Conservation (phyloP, 2,888 invertebrate species). For the Archips crataeganus region DNA sequence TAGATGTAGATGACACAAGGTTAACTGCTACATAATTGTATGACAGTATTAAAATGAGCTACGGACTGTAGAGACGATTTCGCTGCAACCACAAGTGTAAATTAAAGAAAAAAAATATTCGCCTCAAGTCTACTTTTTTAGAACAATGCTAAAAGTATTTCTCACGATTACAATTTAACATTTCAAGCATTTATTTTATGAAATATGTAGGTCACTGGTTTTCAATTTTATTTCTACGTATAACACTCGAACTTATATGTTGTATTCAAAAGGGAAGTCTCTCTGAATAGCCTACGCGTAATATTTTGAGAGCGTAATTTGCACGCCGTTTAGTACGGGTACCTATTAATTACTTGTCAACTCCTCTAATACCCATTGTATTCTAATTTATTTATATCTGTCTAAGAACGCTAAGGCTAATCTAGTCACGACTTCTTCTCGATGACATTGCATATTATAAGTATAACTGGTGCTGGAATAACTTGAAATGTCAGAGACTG, state of each 20-base stretch:
- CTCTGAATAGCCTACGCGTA: neutral
- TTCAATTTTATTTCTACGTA: neutral
- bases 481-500: slow-evolving; percentile 44
- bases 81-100: neutral
- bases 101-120: neutral
- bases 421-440: slow-evolving; percentile 71
- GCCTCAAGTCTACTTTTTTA: neutral
- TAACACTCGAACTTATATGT: neutral
- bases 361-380: slow-evolving; percentile 76
- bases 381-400: slow-evolving; percentile 77
- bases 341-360: slow-evolving; percentile 76
- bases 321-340: slow-evolving; percentile 35
- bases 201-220: neutral
- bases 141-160: neutral
- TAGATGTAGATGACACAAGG: too few species aligned
- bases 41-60: too few species aligned
- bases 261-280: slow-evolving; percentile 8
- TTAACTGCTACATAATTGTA: too few species aligned
- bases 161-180: neutral
- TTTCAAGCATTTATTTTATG: neutral
- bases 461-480: slow-evolving; percentile 15
- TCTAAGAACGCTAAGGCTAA: slow-evolving; percentile 73
- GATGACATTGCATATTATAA: slow-evolving; percentile 58
- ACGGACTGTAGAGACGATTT: neutral
- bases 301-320: slow-evolving; percentile 21